Percentiles rank a stretch among this genome's conserved stretches.
These are phyloP conservation scores for Tanytarsus gracilentus DNA, from an alignment of 2,888 invertebrate genomes.

Conservation along the genomic window DNA sequence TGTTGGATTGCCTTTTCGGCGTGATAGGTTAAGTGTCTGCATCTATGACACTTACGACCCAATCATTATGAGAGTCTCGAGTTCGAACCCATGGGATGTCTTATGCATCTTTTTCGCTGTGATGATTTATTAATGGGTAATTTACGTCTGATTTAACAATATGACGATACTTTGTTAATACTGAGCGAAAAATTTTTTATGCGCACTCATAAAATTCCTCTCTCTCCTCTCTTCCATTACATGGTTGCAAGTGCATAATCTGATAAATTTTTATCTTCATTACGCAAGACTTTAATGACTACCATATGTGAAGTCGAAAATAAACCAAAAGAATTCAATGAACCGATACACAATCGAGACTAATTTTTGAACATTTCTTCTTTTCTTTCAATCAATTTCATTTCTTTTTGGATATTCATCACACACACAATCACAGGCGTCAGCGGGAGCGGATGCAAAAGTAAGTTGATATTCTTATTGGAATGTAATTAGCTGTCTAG, in stretches of 20 bases:
- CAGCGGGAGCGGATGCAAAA: conserved; percentile 13
- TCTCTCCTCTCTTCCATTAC: not conserved
- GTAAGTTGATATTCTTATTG: conserved; percentile 1
- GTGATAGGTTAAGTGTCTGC: not conserved
- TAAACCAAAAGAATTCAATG: not conserved
- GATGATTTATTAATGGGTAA: conserved; percentile 24
- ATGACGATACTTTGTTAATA: conserved; percentile 9
- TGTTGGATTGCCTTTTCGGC: not conserved
- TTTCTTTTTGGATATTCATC: not conserved
- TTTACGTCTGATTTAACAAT: conserved; percentile 22
- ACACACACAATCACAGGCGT: not conserved
- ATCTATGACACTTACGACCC: not conserved
- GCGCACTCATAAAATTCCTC: not conserved
- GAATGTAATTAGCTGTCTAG: not conserved
- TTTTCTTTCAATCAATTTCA: not conserved
- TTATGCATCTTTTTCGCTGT: not conserved
- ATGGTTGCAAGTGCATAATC: too few species aligned
- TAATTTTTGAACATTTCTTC: conserved; percentile 1
- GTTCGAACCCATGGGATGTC: not conserved
- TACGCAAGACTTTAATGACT: too few species aligned
- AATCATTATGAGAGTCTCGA: not conserved
- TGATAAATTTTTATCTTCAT: too few species aligned
- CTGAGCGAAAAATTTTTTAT: conserved; percentile 17
- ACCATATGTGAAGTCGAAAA: too few species aligned
- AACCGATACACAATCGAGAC: not conserved